Percentiles rank a stretch among this genome's conserved stretches.
phyloP scores from a whole-genome alignment of 2,797 vertebrate genomes.

The Coccyzus lansbergi region DNA sequence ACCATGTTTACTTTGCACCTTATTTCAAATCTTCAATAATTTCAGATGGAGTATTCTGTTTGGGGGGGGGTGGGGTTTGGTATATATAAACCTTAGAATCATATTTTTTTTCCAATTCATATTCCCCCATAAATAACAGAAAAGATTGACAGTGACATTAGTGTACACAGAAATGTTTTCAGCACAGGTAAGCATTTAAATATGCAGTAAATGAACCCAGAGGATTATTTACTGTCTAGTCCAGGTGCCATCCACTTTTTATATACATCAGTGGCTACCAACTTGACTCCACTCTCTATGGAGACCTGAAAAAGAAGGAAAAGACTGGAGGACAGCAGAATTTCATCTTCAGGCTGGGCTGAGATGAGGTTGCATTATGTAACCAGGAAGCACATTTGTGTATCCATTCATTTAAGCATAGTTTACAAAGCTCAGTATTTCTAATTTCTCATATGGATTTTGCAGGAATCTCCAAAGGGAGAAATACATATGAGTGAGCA shows the following conservation, averaged over 20 bases:
- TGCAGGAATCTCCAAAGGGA: background rate
- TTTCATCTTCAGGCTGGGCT: accelerated
- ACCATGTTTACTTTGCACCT: background rate
- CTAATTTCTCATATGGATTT: background rate
- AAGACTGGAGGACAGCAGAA: background rate
- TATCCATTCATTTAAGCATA: background rate
- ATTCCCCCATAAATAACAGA: background rate
- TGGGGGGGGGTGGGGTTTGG: no score
- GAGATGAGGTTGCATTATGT: background rate
- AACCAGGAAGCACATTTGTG: background rate
- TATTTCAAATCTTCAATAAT: background rate
- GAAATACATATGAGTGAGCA: background rate
- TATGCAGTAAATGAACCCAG: background rate
- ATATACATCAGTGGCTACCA: background rate
- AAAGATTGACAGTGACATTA: background rate
- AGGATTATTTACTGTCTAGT: background rate
- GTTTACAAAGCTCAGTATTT: background rate
- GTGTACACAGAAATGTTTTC: background rate
- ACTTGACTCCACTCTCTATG: background rate
- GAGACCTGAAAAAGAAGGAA: background rate
- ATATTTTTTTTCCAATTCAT: background rate
- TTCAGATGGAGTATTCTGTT: background rate
- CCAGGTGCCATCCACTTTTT: background rate
- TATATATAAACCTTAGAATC: background rate
- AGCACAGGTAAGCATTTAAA: background rate